Evolutionary conservation across 2,888 invertebrate species (phyloP).

Genomic region (Calameuta idolon): DNA sequence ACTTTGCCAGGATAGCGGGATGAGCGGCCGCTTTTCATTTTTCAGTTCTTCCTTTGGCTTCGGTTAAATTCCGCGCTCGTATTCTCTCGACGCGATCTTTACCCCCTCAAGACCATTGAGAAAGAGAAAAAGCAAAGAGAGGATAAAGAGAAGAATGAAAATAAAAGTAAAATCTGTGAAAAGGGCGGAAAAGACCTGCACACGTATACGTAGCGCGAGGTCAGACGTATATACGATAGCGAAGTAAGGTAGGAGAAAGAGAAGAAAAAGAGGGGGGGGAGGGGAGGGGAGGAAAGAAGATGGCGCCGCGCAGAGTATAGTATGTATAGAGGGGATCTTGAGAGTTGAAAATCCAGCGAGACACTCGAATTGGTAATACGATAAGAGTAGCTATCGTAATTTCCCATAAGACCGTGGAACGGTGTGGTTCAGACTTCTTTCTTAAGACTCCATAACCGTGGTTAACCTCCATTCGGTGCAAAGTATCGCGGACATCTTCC

Average conservation of each 20-base stretch:
- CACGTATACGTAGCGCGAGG: too few relatives aligned
- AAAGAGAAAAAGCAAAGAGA: not conserved
- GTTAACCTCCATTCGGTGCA: not conserved
- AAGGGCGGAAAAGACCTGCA: not conserved
- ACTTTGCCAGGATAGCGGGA: not conserved
- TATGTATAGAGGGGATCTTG: constrained; percentile 26
- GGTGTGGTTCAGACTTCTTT: not conserved
- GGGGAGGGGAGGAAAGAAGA: not conserved
- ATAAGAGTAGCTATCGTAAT: constrained; percentile 56
- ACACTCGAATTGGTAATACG: constrained; percentile 39
- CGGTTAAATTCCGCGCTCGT: not conserved
- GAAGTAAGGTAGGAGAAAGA: constrained; percentile 13
- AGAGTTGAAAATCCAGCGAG: constrained; percentile 39
- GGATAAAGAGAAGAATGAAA: not conserved
- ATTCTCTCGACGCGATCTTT: not conserved
- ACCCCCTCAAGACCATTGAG: not conserved
- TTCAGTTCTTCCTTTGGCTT: not conserved
- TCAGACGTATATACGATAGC: not conserved
- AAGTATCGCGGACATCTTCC: not conserved
- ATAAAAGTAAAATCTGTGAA: not conserved
- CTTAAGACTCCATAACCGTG: not conserved
- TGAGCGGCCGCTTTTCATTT: not conserved
- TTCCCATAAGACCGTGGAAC: constrained; percentile 55
- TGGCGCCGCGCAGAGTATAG: not conserved
- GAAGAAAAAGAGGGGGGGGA: constrained; percentile 9